Percentiles rank a stretch among this genome's conserved stretches.
Conservation (phyloP, 2,113 vertebrate genomes). For the Hystrix cristata region DNA sequence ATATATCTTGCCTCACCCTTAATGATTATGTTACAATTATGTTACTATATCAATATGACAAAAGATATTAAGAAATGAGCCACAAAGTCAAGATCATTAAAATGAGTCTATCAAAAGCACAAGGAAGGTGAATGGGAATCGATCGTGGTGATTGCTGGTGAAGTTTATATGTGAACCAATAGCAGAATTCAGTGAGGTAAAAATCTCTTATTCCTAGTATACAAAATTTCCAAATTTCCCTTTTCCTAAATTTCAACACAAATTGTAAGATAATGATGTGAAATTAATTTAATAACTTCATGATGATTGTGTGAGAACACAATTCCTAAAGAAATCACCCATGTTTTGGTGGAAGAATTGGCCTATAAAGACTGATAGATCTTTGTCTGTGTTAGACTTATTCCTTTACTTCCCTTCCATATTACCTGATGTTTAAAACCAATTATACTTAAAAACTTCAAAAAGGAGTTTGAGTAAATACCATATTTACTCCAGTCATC, state of each 20-base stretch:
- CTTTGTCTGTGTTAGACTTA: neutral
- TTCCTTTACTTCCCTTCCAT: neutral
- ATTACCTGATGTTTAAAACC: neutral
- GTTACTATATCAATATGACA: neutral
- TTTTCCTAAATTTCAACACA: neutral
- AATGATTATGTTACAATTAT: neutral
- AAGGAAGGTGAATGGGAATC: neutral
- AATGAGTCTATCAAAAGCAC: neutral
- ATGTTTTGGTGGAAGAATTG: no score
- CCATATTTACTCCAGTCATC: neutral
- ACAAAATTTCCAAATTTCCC: neutral
- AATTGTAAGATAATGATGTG: neutral
- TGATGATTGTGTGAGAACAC: neutral
- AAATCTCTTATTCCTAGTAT: neutral
- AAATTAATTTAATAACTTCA: neutral
- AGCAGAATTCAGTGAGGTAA: neutral
- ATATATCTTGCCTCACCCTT: neutral
- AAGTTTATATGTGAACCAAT: neutral
- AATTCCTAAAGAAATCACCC: neutral
- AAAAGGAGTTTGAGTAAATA: neutral
- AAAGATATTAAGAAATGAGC: neutral
- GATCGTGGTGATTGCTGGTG: neutral
- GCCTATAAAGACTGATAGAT: neutral
- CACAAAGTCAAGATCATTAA: neutral
- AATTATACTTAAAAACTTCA: neutral